phyloP scores from a whole-genome alignment of 2,888 invertebrate genomes.

The Rambutsinella grinnellia region DNA sequence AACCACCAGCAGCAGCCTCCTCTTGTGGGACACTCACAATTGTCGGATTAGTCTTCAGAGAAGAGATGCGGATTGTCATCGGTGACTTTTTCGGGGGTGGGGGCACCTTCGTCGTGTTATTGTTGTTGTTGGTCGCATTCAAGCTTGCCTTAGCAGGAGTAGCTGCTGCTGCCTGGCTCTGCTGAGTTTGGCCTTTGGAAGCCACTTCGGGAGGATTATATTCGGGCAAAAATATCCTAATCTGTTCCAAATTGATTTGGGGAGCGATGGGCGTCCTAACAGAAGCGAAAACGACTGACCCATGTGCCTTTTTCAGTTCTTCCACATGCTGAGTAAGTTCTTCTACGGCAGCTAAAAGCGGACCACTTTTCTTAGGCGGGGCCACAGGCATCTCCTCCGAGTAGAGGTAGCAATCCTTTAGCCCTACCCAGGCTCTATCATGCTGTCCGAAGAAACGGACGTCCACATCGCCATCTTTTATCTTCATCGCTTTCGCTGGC shows the following conservation, averaged over 20 bases:
- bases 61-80: slow-evolving; percentile 63
- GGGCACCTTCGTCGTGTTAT: slow-evolving; percentile 16
- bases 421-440: slow-evolving; percentile 90
- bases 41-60: slow-evolving; percentile 63
- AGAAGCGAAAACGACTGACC: slow-evolving; percentile 80
- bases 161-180: background rate
- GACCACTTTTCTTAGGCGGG: slow-evolving; percentile 72
- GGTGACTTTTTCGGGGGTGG: slow-evolving; percentile 53
- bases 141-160: slow-evolving; percentile 3
- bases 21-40: slow-evolving; percentile 56
- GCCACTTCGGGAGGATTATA: slow-evolving; percentile 23
- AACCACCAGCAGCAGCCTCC: slow-evolving; percentile 12
- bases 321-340: slow-evolving; percentile 84
- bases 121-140: slow-evolving; percentile 36
- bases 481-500: slow-evolving; percentile 93
- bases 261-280: slow-evolving; percentile 80
- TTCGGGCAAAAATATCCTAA: slow-evolving; percentile 77
- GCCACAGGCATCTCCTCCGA: slow-evolving; percentile 75
- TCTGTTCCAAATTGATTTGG: slow-evolving; percentile 74
- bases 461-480: slow-evolving; percentile 79
- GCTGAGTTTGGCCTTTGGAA: background rate
- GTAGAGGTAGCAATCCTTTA: slow-evolving; percentile 86
- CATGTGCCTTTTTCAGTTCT: slow-evolving; percentile 79
- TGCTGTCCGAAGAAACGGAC: slow-evolving; percentile 96
- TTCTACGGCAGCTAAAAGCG: slow-evolving; percentile 77